A percentile compares a stretch with the other conserved stretches of the same genome.
Evolutionary conservation across 2,113 vertebrate genomes (phyloP).

Genomic region (Hydropotes inermis): DNA sequence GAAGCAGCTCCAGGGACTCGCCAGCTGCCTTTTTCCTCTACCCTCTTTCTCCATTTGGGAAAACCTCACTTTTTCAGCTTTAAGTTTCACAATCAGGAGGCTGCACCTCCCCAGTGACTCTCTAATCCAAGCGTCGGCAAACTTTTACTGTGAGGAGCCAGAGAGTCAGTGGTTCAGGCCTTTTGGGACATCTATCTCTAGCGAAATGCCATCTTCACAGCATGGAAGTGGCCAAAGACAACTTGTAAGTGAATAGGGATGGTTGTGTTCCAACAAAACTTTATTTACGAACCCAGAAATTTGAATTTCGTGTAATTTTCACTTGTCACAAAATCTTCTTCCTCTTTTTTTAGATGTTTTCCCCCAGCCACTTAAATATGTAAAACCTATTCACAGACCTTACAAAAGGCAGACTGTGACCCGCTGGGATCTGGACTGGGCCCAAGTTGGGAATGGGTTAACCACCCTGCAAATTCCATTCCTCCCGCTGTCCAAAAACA

Average conservation of each 20-base stretch:
- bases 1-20: background rate
- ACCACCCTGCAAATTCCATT: background rate
- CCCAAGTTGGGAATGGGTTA: background rate
- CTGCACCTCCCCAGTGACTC: background rate
- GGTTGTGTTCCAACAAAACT: background rate
- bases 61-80: background rate
- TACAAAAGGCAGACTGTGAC: background rate
- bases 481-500: background rate
- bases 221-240: background rate
- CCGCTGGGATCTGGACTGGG: background rate
- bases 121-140: background rate
- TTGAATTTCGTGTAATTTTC: constrained; percentile 13
- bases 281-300: background rate
- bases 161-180: background rate
- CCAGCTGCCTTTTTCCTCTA: background rate
- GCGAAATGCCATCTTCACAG: background rate
- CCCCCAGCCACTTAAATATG: background rate
- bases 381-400: background rate
- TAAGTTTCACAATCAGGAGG: background rate
- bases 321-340: constrained; percentile 2
- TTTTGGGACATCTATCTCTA: background rate
- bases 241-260: background rate
- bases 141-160: background rate
- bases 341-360: background rate
- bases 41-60: background rate